phyloP scores from a whole-genome alignment of 2,113 vertebrate species.

The Nyctereutes procyonoides region DNA sequence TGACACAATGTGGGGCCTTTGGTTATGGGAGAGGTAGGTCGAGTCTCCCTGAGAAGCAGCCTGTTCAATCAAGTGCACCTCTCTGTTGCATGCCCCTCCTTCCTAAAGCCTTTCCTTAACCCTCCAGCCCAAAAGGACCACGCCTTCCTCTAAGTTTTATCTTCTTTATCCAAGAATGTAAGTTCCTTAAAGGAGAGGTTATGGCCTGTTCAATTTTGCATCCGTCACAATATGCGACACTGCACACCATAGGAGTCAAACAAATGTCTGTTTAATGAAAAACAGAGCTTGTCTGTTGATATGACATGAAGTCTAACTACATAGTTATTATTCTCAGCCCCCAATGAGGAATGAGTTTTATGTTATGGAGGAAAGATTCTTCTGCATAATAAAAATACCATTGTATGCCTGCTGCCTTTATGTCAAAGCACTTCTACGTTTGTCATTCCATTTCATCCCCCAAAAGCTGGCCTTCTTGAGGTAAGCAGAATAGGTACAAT shows the following conservation, averaged over 20 bases:
- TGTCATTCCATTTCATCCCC: slow-evolving; percentile 29
- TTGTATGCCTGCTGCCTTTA: background rate
- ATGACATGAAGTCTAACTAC: slow-evolving; percentile 62
- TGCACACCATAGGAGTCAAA: background rate
- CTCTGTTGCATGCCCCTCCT: background rate
- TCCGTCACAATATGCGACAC: background rate
- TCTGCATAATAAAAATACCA: slow-evolving; percentile 13
- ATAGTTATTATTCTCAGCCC: slow-evolving; percentile 61
- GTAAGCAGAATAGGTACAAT: background rate
- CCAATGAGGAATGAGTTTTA: slow-evolving; percentile 8
- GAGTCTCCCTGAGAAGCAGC: background rate
- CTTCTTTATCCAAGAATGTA: background rate
- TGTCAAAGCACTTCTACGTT: slow-evolving; percentile 15
- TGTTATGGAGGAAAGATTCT: slow-evolving; percentile 19
- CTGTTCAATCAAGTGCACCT: background rate
- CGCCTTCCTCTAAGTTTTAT: background rate
- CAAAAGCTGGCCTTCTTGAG: background rate
- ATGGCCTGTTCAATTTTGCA: background rate
- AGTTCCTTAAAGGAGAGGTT: slow-evolving; percentile 43
- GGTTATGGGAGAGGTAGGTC: background rate
- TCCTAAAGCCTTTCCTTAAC: background rate
- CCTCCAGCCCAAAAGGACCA: background rate
- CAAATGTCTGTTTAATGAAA: slow-evolving; percentile 59
- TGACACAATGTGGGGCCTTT: background rate
- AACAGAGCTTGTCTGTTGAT: slow-evolving; percentile 41